Conservation (phyloP, 2,888 invertebrate genomes). For the Hesperia comma region DNA sequence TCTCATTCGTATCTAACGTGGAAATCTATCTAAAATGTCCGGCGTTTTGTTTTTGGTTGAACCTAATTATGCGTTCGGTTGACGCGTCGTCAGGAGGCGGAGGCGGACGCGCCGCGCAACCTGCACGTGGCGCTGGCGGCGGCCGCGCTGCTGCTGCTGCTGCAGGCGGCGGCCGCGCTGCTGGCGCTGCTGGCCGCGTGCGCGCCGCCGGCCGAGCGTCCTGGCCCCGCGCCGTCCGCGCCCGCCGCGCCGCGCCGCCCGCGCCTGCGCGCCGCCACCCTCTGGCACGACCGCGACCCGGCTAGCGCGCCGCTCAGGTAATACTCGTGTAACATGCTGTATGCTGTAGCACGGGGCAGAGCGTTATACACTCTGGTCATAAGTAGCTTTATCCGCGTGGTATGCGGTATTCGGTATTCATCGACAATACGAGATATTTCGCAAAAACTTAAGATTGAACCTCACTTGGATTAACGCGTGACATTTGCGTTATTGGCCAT, state of each 20-base stretch:
- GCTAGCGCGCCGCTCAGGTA: constrained; percentile 43
- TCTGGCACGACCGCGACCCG: constrained; percentile 22
- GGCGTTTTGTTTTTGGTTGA: too few relatives aligned
- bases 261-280: constrained; percentile 35
- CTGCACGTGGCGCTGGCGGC: constrained; percentile 38
- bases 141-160: constrained; percentile 36
- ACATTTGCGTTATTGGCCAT: too few relatives aligned
- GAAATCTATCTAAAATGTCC: too few relatives aligned
- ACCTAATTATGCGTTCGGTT: not conserved
- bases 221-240: constrained; percentile 57
- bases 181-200: constrained; percentile 47
- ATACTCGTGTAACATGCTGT: not conserved
- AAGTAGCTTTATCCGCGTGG: too few relatives aligned
- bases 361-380: too few relatives aligned
- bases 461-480: too few relatives aligned
- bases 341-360: too few relatives aligned
- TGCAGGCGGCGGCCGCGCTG: constrained; percentile 40
- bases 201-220: too few relatives aligned
- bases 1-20: too few relatives aligned
- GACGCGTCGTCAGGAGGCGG: constrained; percentile 45
- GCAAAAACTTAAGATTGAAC: too few relatives aligned
- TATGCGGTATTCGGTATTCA: too few relatives aligned
- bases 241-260: constrained; percentile 46
- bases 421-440: too few relatives aligned
- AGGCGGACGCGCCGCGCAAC: constrained; percentile 43